A percentile compares a stretch with the other conserved stretches of the same genome.
phyloP scores from a whole-genome alignment of 2,888 invertebrate species.

The Mesorhabditis spiculigera region DNA sequence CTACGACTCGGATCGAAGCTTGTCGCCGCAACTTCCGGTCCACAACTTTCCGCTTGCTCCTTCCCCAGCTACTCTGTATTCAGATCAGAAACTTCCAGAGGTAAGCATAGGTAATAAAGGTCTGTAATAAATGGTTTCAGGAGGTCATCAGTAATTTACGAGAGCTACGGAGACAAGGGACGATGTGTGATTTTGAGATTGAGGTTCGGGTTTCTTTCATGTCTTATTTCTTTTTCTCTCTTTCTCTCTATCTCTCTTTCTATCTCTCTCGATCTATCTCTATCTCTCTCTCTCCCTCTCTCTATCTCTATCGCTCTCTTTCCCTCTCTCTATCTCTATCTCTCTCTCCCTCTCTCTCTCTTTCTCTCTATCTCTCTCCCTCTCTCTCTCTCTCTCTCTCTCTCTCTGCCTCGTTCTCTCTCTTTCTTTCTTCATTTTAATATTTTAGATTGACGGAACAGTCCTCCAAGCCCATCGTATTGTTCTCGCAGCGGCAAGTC shows the following conservation, averaged over 20 bases:
- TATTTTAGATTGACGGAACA: conserved; percentile 28
- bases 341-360: no score
- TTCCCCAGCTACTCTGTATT: not conserved
- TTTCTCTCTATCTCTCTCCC: no score
- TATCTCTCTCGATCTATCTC: no score
- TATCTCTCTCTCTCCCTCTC: no score
- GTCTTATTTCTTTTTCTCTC: not conserved
- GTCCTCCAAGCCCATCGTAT: conserved; percentile 58
- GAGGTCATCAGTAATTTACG: not conserved
- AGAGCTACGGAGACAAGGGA: conserved; percentile 14
- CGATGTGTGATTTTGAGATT: conserved; percentile 45
- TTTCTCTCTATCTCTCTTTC: no score
- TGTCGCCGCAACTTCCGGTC: not conserved
- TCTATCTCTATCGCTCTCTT: no score
- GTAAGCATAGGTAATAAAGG: not conserved
- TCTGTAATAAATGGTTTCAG: not conserved
- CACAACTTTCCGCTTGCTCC: not conserved
- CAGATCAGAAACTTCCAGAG: not conserved
- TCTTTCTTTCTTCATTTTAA: no score
- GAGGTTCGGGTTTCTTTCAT: conserved; percentile 19
- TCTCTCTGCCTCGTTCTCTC: no score
- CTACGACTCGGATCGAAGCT: not conserved
- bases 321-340: no score
- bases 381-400: no score
- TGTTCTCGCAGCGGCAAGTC: conserved; percentile 61